Conservation (phyloP, 2,888 invertebrate genomes). For the Microdon myrmicae region DNA sequence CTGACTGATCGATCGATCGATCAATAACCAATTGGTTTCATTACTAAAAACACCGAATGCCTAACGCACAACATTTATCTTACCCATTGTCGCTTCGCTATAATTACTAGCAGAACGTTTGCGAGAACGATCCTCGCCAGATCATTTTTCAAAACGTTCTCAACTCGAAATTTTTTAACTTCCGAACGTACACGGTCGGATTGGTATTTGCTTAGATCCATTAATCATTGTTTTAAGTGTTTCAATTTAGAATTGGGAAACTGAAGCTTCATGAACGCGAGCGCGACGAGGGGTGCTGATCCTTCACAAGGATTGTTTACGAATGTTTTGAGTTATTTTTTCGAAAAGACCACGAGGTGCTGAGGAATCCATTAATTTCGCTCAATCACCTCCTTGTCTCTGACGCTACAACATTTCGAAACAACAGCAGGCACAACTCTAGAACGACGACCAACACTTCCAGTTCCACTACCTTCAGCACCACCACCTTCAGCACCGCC, state of each 20-base stretch:
- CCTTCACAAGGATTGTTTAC: constrained; percentile 42
- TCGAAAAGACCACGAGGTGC: constrained; percentile 26
- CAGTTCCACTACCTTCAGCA: too few relatives aligned
- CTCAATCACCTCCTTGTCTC: constrained; percentile 48
- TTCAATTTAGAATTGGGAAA: constrained; percentile 50
- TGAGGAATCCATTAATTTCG: constrained; percentile 49
- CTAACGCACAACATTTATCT: constrained; percentile 46
- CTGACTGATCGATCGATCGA: constrained; percentile 34
- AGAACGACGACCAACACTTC: constrained; percentile 22
- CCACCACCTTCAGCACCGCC: too few relatives aligned
- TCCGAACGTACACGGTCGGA: constrained; percentile 21
- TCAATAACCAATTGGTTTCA: constrained; percentile 38
- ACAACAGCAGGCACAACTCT: constrained; percentile 34
- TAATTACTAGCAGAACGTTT: constrained; percentile 63
- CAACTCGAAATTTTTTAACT: constrained; percentile 9
- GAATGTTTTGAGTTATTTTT: constrained; percentile 20
- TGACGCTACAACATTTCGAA: constrained; percentile 45
- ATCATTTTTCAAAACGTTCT: constrained; percentile 61
- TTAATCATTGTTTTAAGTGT: constrained; percentile 51
- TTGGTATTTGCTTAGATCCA: constrained; percentile 40
- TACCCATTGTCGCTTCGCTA: constrained; percentile 54
- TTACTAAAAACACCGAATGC: constrained; percentile 35
- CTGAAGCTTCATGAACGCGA: too few relatives aligned
- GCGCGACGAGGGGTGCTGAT: constrained; percentile 30
- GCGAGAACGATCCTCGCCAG: constrained; percentile 61